Evolutionary conservation across 2,888 invertebrate genomes (phyloP).

Genomic region (Yponomeuta plumbellus): DNA sequence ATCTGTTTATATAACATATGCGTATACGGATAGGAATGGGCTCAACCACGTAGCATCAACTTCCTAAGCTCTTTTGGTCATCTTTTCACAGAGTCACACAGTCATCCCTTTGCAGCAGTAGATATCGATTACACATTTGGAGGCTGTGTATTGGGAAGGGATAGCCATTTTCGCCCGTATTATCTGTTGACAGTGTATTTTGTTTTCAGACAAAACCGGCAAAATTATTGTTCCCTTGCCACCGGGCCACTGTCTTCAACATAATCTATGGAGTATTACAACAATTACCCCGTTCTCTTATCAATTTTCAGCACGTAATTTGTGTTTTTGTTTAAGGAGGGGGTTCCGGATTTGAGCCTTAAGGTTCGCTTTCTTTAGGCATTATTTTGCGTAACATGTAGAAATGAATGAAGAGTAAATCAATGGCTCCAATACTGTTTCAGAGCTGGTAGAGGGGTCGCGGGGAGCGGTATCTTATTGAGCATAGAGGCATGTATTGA

Average conservation of each 20-base stretch:
- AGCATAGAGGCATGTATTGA: constrained; percentile 49
- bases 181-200: constrained; percentile 57
- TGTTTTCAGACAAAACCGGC: constrained; percentile 41
- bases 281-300: constrained; percentile 12
- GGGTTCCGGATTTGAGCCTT: background rate
- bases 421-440: constrained; percentile 21
- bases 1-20: background rate
- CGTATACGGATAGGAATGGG: background rate
- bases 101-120: background rate
- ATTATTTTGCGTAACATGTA: background rate
- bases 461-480: constrained; percentile 36
- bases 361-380: background rate
- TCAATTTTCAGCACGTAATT: constrained; percentile 4
- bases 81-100: background rate
- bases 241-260: background rate
- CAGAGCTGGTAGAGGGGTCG: constrained; percentile 20
- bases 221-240: constrained; percentile 45
- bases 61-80: background rate
- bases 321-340: background rate
- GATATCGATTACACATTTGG: constrained; percentile 42
- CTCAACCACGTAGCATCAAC: background rate
- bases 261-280: constrained; percentile 5
- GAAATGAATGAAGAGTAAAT: constrained; percentile 21
- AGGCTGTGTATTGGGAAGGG: constrained; percentile 28
- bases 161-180: constrained; percentile 44